Evolutionary conservation across 1,140 invertebrate species (phyloP), one percentile per base, ranked within the genome.

Genomic region (Teleopsis dalmanni): DNA sequence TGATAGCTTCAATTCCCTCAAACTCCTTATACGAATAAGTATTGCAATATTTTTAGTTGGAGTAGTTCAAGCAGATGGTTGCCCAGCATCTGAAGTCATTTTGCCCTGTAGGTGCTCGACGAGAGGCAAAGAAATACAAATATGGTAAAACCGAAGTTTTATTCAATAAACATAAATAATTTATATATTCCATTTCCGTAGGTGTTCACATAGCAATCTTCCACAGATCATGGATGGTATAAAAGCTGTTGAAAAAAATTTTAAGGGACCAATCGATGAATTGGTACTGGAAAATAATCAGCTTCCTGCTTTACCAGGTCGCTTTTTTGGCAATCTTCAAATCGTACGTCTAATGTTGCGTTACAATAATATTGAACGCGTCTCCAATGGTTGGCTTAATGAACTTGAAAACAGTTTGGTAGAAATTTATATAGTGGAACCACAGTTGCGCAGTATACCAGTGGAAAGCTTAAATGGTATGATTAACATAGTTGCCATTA

Each of bases 161-260:
- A n/a, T 25, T 25, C 13, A 31, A 3, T 36, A 14, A 25, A 16
- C n/a, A 4, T 9, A 16, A 16, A 3, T 16, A 29, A 31, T 31
- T 47, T 7, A 25, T n/a, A 14, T 19, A 23, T 37, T 18, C 4
- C 14, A 2, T 11, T 29, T 18, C 26, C 58, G n/a, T n/a, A 91
- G 88, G 88, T 91, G 88, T 63, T 88, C 87, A 31, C 87, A 90
- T 69, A 88, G 86, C 72, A 87, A 90, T 56, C 72, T 90, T 46
- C 78, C 80, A 2, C 81, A 80, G 59, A 84, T 89, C 3, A 65
- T 84, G 43, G 82, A 83, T 56, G 85, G 84, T 8, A 64, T 91
- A 9, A 81, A 84, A 52, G 75, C 80, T 10, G 77, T 88, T 21
- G 82, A 82, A 43, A 77, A 82, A 36, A 77, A 81, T 43, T 71